Base-by-base conservation (phyloP, 2,888 invertebrate genomes). In the Monoplex corrugatus region DNA sequence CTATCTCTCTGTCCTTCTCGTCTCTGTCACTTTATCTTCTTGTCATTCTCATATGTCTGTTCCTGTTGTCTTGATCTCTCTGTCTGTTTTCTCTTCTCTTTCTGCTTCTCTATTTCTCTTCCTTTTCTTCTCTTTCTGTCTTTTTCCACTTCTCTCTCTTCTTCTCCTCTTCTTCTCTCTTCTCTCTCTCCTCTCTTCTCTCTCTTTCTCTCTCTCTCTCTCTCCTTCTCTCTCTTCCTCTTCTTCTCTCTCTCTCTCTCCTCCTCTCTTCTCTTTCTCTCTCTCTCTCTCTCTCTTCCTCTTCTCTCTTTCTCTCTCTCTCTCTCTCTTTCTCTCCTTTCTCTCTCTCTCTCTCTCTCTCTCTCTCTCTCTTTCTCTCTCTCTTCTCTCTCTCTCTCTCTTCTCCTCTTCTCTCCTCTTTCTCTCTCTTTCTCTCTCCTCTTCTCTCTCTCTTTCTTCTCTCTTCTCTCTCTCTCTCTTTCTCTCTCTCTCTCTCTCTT, bases 381-480 rank as follows among this genome's bases (percentile, higher is more conserved):
- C 6, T 68, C 68, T 68, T 1, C 1, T 28, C 28, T 28, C 0
- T 68, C 75, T 75, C 13, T 75, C 75, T 75, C 13, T 75, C 75
- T 75, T 32, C 38, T 75, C 75, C 38, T 32, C 38, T 38, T 75
- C 38, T 75, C 75, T n/a, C n/a, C n/a, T 75, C 38, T 75, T 38
- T 75, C 38, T 75, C 75, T 75, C 38, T 75, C 75, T 75, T 23
- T 75, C 75, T 75, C 38, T 75, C 75, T 75, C 38, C 38, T 19
- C 38, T 13, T 38, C 38, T 38, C 23, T 35, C 35, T 75, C 19
- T 75, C 75, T 32, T 35, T 32, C 35, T 32, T 75, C 72, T 72
- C 35, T 72, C 72, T 35, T 72, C 72, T 35, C 35, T 72, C 72
- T 72, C 23, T 72, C 72, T 72, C 6, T 72, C 23, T 72, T 16